Percentiles rank a stretch among this genome's conserved stretches.
These are phyloP conservation scores for Mesochorus sp. DNA, from an alignment of 2,888 invertebrate genomes.

Conservation along the genomic window DNA sequence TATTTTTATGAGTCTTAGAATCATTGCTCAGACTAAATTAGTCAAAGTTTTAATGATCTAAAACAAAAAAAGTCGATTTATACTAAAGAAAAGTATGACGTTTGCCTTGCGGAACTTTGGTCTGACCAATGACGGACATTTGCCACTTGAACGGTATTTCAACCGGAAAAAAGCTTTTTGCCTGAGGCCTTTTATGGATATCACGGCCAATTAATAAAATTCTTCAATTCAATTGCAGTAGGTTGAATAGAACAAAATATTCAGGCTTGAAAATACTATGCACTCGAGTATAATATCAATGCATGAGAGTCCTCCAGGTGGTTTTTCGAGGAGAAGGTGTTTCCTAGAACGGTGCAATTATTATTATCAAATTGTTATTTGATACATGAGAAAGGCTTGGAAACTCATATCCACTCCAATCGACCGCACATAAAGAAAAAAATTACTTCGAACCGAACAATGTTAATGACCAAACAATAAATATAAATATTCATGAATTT, in stretches of 20 bases:
- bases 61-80: no score
- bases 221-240: background rate
- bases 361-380: constrained; percentile 43
- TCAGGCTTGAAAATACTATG: no score
- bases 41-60: no score
- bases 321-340: background rate
- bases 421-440: background rate
- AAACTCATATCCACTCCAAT: no score
- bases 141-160: constrained; percentile 17
- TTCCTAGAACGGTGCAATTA: constrained; percentile 28
- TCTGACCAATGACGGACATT: constrained; percentile 31
- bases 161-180: background rate
- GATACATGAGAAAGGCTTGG: constrained; percentile 43
- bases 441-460: no score
- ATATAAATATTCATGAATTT: no score
- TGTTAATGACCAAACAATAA: no score
- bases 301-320: background rate
- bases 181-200: constrained; percentile 3
- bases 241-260: background rate
- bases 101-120: constrained; percentile 8
- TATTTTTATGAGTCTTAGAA: no score
- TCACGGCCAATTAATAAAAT: background rate
- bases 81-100: background rate
- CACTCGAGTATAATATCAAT: no score
- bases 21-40: no score